Evolutionary conservation across 2,797 vertebrate genomes (phyloP).

Genomic region (Helarctos malayanus): DNA sequence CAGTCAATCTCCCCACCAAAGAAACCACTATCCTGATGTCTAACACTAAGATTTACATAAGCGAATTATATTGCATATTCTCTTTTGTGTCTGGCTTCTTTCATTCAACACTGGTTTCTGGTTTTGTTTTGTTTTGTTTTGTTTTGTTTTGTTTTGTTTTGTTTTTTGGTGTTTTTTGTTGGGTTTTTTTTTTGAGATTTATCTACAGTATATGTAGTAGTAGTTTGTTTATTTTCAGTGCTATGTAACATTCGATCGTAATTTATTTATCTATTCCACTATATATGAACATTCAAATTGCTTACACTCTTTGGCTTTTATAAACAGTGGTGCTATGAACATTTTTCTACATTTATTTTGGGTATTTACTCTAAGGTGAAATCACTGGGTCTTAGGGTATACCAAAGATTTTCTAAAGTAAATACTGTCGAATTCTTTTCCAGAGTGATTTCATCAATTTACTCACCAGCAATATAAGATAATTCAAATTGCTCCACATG

Average conservation of each 20-base stretch:
- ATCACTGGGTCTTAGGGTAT: neutral
- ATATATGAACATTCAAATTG: neutral
- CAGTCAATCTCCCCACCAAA: neutral
- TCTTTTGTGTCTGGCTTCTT: neutral
- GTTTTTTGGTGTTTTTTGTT: neutral
- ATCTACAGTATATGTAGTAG: neutral
- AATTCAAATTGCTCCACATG: neutral
- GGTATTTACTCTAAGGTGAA: neutral
- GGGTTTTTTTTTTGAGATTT: neutral
- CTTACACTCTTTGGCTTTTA: neutral
- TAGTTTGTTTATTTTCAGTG: neutral
- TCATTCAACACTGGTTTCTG: neutral
- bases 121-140: neutral
- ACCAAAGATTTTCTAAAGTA: neutral
- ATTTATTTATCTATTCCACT: neutral
- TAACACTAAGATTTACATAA: neutral
- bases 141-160: neutral
- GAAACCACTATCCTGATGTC: neutral
- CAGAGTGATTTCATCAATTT: slow-evolving; percentile 7
- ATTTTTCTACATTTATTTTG: neutral
- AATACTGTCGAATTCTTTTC: neutral
- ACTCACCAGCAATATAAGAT: neutral
- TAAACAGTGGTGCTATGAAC: neutral
- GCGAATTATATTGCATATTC: neutral
- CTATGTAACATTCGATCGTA: neutral